Conservation (phyloP, 2,113 vertebrate genomes). For the Colaptes auratus region DNA sequence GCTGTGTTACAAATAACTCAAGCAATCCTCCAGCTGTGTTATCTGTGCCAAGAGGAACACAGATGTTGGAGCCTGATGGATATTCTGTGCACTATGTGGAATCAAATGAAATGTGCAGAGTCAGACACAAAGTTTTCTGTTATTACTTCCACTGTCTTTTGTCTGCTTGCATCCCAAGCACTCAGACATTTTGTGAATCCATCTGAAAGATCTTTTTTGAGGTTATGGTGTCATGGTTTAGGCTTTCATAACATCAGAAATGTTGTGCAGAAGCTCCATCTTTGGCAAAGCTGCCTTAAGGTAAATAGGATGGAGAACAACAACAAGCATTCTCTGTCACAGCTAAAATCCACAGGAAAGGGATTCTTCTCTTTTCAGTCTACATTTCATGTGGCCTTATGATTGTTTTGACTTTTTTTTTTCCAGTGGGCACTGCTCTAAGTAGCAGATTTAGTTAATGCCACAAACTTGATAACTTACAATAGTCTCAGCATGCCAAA, state of each 20-base stretch:
- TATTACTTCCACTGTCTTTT: not conserved
- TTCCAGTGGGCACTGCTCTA: not conserved
- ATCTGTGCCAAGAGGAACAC: not conserved
- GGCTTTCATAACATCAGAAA: not conserved
- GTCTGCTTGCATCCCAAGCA: not conserved
- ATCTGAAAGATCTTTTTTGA: not conserved
- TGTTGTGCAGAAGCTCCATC: not conserved
- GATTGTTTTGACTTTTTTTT: not conserved
- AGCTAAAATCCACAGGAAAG: not conserved
- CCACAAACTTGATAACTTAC: not conserved
- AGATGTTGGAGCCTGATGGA: not conserved
- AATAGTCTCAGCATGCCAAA: not conserved
- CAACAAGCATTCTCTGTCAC: not conserved
- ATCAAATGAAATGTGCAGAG: not conserved
- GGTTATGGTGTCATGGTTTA: not conserved
- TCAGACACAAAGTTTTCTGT: not conserved
- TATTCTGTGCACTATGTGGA: not conserved
- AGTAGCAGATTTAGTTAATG: not conserved
- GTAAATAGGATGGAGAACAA: not conserved
- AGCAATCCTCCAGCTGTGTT: not conserved
- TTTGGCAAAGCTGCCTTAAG: not conserved
- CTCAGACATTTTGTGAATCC: not conserved
- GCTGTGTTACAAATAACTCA: not conserved
- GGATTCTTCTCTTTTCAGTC: not conserved
- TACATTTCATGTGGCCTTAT: not conserved